phyloP scores from a whole-genome alignment of 2,888 invertebrate species.

The Ethmia dodecea region DNA sequence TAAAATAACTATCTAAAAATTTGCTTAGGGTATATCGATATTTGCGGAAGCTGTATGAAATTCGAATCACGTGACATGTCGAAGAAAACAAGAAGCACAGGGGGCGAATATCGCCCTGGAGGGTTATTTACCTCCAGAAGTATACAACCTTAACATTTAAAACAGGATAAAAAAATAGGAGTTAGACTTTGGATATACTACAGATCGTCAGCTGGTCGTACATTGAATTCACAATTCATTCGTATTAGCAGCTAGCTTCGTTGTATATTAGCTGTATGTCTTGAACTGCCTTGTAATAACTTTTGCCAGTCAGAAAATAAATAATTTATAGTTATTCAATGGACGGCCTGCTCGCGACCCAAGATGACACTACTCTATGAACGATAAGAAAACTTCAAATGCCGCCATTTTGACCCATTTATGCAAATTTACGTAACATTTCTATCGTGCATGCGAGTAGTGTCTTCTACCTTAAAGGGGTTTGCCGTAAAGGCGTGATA shows the following conservation, averaged over 20 bases:
- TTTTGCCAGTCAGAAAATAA: no score
- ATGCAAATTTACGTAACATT: constrained; percentile 20
- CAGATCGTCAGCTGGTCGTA: constrained; percentile 32
- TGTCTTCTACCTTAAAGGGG: constrained; percentile 28
- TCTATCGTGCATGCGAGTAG: constrained; percentile 45
- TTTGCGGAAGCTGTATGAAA: constrained; percentile 39
- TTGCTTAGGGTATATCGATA: constrained; percentile 31
- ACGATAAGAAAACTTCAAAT: constrained; percentile 24
- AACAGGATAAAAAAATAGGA: constrained; percentile 77
- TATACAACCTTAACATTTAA: constrained; percentile 72
- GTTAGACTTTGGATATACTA: constrained; percentile 73
- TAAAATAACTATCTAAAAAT: constrained; percentile 44
- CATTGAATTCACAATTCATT: constrained; percentile 11
- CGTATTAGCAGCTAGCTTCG: no score
- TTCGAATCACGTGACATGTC: constrained; percentile 39
- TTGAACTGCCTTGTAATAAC: no score
- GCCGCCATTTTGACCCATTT: constrained; percentile 5
- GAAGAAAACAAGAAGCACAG: constrained; percentile 75
- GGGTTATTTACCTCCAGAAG: constrained; percentile 47
- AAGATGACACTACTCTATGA: constrained; percentile 43
- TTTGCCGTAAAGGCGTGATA: constrained; percentile 60
- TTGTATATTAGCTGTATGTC: no score
- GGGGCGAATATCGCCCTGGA: constrained; percentile 56
- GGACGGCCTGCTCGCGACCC: constrained; percentile 31
- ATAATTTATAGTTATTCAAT: no score